phyloP scores from a whole-genome alignment of 1,140 invertebrate species.

The Cotesia vestalis region DNA sequence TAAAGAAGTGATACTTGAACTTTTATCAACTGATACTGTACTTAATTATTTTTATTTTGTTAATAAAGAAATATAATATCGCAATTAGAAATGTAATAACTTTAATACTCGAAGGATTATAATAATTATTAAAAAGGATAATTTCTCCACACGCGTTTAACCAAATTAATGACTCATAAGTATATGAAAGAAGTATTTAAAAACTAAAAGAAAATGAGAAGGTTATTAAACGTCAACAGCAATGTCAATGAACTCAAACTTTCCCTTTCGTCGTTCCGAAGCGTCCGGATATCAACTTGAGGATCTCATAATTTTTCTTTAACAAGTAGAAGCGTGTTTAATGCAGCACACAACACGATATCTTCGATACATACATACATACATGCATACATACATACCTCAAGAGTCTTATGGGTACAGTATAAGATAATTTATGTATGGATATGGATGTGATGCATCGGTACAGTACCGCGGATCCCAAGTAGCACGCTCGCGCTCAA shows the following conservation, averaged over 20 bases:
- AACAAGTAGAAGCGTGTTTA: background rate
- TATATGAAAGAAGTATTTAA: background rate
- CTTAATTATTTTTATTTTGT: no score
- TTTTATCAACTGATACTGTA: background rate
- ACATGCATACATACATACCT: background rate
- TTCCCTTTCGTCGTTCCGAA: slow-evolving; percentile 35
- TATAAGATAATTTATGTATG: background rate
- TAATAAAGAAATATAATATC: no score
- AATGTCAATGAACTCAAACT: slow-evolving; percentile 39
- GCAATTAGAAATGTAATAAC: no score
- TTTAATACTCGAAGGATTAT: no score
- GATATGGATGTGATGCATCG: slow-evolving; percentile 4
- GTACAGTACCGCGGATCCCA: background rate
- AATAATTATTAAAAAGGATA: no score
- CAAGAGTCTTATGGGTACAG: slow-evolving; percentile 2
- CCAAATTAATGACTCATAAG: background rate
- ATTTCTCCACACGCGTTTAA: background rate
- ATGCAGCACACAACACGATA: no score
- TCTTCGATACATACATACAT: background rate
- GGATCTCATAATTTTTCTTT: slow-evolving; percentile 35
- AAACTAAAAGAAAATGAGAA: slow-evolving; percentile 11
- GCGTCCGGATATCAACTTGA: slow-evolving; percentile 33
- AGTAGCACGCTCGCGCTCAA: slow-evolving; percentile 11
- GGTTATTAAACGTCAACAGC: slow-evolving; percentile 15
- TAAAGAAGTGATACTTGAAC: no score